phyloP scores from a whole-genome alignment of 1,140 invertebrate species.

The Drosophila watanabei region DNA sequence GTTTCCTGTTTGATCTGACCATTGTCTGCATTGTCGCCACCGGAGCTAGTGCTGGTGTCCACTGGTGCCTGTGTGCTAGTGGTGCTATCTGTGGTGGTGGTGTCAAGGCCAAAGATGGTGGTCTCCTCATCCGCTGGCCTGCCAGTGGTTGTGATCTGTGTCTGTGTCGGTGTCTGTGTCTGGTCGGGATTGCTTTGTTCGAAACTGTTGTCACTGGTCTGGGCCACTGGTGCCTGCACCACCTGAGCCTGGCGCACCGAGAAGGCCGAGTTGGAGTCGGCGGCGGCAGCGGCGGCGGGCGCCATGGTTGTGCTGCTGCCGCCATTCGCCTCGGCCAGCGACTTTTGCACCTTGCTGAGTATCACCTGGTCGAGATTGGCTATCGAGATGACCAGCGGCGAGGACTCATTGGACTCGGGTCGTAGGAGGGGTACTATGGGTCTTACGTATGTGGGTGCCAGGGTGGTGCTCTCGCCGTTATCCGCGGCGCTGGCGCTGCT shows the following conservation, averaged over 20 bases:
- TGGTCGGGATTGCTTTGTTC: conserved; percentile 6
- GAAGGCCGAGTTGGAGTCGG: conserved; percentile 72
- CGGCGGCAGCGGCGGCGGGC: conserved; percentile 28
- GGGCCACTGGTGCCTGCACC: conserved; percentile 50
- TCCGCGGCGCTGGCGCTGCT: conserved; percentile 25
- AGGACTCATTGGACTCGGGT: conserved; percentile 85
- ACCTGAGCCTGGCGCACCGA: conserved; percentile 66
- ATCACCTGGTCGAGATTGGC: conserved; percentile 85
- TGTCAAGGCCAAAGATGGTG: conserved; percentile 19
- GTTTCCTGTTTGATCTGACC: conserved; percentile 14
- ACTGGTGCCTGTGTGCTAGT: background rate
- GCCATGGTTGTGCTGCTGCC: conserved; percentile 20
- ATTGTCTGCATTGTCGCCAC: background rate
- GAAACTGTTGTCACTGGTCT: background rate
- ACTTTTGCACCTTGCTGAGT: conserved; percentile 77
- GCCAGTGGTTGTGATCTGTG: conserved; percentile 5
- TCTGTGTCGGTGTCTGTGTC: conserved; percentile 11
- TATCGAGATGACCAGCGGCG: conserved; percentile 85
- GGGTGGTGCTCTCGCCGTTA: conserved; percentile 19
- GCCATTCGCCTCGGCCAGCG: conserved; percentile 33
- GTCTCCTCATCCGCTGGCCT: conserved; percentile 23
- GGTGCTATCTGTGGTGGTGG: conserved; percentile 3
- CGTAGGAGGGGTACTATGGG: conserved; percentile 80
- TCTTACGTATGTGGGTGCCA: conserved; percentile 74
- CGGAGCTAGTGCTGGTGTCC: background rate